phyloP scores from a whole-genome alignment of 2,113 vertebrate genomes.

The Calidris pugnax region DNA sequence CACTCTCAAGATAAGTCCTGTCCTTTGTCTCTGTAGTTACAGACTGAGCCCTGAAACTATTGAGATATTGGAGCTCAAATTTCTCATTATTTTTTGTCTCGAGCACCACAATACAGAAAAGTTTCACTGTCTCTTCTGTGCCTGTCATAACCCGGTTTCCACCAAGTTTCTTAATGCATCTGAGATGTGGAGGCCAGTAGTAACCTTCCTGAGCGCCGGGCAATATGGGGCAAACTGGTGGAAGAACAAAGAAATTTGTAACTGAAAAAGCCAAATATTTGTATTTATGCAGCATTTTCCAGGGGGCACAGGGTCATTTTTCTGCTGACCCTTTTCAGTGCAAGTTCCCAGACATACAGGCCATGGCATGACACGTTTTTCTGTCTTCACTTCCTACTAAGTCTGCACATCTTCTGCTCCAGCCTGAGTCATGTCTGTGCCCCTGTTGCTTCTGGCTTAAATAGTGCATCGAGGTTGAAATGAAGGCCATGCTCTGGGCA shows the following conservation, averaged over 20 bases:
- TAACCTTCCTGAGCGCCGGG: background rate
- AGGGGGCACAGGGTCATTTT: background rate
- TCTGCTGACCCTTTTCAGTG: background rate
- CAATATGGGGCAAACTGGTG: background rate
- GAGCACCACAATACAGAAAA: background rate
- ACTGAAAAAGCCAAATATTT: background rate
- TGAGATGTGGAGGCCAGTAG: background rate
- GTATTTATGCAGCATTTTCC: background rate
- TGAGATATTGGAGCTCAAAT: background rate
- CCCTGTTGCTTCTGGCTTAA: background rate
- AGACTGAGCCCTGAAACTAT: background rate
- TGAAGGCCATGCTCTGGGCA: background rate
- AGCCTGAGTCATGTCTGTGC: background rate
- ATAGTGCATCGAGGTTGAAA: accelerated
- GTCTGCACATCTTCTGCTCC: background rate
- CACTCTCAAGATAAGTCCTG: background rate
- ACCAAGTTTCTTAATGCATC: background rate
- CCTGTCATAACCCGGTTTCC: background rate
- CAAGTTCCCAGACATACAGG: background rate
- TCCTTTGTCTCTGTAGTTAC: background rate
- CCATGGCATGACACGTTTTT: background rate
- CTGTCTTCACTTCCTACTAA: background rate
- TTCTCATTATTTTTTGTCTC: background rate
- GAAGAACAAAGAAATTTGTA: background rate
- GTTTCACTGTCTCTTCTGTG: background rate